Evolutionary conservation across 2,888 invertebrate genomes (phyloP).

Genomic region (Heliconius erato): DNA sequence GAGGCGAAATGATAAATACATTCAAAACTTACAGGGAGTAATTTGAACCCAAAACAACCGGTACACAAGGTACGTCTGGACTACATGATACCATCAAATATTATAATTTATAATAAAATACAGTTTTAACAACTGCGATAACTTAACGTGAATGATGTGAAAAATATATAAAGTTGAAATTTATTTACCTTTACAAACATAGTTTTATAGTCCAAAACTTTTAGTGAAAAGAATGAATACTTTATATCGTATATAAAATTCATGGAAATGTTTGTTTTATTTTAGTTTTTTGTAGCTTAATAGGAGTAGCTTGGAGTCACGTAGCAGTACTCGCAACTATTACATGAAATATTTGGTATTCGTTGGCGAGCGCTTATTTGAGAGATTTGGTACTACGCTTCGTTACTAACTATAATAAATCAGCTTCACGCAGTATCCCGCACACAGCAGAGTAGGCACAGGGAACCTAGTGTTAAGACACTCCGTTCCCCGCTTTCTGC

Average conservation of each 20-base stretch:
- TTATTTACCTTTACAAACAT: conserved; percentile 13
- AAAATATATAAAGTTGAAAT: conserved; percentile 5
- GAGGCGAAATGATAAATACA: not conserved
- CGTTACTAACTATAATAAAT: not conserved
- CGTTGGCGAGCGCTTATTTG: conserved; percentile 8
- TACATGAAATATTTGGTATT: not conserved
- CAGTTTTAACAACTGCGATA: not conserved
- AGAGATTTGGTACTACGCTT: not conserved
- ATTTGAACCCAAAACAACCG: not conserved
- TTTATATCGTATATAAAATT: conserved; percentile 29
- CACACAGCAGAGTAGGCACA: no score
- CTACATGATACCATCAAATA: not conserved
- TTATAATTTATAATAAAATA: not conserved
- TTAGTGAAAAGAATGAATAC: not conserved
- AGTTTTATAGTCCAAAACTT: conserved; percentile 25
- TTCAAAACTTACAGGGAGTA: not conserved
- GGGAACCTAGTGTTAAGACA: no score
- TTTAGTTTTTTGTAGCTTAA: conserved; percentile 19
- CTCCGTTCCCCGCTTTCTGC: no score
- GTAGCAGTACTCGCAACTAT: conserved; percentile 11
- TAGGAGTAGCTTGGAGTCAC: conserved; percentile 14
- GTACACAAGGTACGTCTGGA: not conserved
- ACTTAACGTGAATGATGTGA: not conserved
- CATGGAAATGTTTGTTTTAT: conserved; percentile 33
- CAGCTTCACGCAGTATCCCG: no score